Evolutionary conservation across 2,797 vertebrate genomes (phyloP), one percentile per base, ranked within the genome.

Genomic region (Brotula barbata): DNA sequence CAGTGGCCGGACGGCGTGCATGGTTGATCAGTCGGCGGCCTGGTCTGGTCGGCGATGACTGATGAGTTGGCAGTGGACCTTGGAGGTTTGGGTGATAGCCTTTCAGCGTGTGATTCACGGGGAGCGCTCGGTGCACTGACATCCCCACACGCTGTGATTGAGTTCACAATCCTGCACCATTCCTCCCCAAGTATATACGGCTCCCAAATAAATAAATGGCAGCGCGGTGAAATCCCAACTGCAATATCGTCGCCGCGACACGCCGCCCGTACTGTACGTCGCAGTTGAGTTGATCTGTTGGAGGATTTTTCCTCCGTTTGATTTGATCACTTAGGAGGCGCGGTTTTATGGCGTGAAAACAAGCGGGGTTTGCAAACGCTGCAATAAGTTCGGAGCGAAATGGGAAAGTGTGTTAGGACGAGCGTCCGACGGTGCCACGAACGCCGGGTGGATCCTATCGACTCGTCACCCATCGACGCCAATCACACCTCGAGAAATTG

Each of bases 51-150:
- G 59, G 19, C 49, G 63, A 88, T 90, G 88, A 91, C 84, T 89
- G 90, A 91, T 90, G 90, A 89, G 87, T 79, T 85, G 81, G 87
- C 78, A 77, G 84, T 80, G 85, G 89, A 88, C 90, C 90, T 91
- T 89, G 84, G 91, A 90, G 91, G 87, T 92, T 91, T 89, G 87
- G 88, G 87, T 90, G 89, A 91, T 90, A 88, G 88, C 88, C 85
- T 91, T 90, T 91, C 88, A 88, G 88, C 68, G 83, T 66, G 85
- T 91, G 89, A 91, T 91, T 90, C 90, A 91, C 88, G 83, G 88
- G 84, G 82, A 84, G 84, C 67, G 62, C 75, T 85, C 79, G 71
- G 70, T 74, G 81, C 78, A 71, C 85, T 90, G 89, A 92, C 88
- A 91, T 82, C 85, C 78, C 67, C 80, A 73, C 68, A 39, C 23